phyloP scores from a whole-genome alignment of 2,888 invertebrate genomes.

The Ischnura elegans region DNA sequence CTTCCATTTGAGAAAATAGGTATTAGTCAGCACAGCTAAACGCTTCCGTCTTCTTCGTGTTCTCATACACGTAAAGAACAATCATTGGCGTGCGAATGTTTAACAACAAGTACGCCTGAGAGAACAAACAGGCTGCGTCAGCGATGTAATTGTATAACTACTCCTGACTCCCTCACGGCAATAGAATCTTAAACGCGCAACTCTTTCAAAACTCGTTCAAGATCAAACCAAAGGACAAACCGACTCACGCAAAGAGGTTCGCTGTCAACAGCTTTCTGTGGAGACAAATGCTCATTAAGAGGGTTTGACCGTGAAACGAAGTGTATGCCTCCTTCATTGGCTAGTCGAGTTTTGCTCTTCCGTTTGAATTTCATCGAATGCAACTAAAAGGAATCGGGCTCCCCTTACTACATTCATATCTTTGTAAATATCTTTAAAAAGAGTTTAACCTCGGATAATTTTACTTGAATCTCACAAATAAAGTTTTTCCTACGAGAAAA shows the following conservation, averaged over 20 bases:
- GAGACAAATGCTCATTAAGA: background rate
- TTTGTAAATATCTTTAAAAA: too few species aligned
- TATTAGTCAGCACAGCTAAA: background rate
- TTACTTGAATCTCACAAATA: too few species aligned
- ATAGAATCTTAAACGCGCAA: background rate
- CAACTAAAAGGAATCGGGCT: too few species aligned
- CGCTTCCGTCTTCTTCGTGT: background rate
- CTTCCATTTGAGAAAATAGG: background rate
- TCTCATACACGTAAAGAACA: background rate
- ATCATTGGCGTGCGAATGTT: background rate
- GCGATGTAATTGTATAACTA: background rate
- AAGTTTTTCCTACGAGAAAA: too few species aligned
- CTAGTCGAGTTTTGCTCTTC: too few species aligned
- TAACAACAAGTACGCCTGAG: background rate
- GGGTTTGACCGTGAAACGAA: too few species aligned
- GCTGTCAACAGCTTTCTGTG: background rate
- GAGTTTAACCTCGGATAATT: too few species aligned
- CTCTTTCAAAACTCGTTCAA: background rate
- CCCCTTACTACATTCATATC: too few species aligned
- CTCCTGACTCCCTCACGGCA: background rate
- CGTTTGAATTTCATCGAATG: too few species aligned
- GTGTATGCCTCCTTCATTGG: too few species aligned
- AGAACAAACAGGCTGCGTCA: background rate
- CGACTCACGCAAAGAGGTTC: background rate
- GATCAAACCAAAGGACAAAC: background rate